Evolutionary conservation across 2,888 invertebrate species (phyloP).

Genomic region (Pecten maximus): DNA sequence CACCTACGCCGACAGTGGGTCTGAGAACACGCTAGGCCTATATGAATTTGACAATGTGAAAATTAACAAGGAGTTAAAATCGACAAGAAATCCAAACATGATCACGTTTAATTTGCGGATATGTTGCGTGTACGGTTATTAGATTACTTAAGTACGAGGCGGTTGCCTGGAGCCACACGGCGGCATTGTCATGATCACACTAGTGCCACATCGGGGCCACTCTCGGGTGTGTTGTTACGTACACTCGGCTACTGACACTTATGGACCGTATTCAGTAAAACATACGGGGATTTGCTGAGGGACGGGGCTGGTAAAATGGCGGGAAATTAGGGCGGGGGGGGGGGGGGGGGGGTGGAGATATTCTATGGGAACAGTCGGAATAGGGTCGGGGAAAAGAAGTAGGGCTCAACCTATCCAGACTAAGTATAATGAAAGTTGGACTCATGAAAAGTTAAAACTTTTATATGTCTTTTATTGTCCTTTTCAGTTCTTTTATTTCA

Average conservation of each 20-base stretch:
- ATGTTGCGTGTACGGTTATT: conserved; percentile 30
- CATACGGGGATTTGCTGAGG: neutral
- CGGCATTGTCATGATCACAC: neutral
- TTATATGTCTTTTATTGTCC: too few species aligned
- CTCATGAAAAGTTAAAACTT: too few species aligned
- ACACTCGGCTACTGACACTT: neutral
- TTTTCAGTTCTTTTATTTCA: too few species aligned
- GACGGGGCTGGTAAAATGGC: neutral
- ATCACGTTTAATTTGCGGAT: conserved; percentile 29
- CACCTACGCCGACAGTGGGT: conserved; percentile 16
- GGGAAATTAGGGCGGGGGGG: neutral
- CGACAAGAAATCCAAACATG: conserved; percentile 30
- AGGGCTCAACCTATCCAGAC: too few species aligned
- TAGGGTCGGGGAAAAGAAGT: too few species aligned
- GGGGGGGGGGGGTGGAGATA: neutral
- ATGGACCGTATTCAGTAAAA: neutral
- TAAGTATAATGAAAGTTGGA: too few species aligned
- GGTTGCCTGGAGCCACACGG: neutral
- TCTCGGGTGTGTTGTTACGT: neutral
- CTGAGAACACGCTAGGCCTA: conserved; percentile 15
- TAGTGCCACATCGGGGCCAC: neutral
- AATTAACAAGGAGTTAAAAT: conserved; percentile 35
- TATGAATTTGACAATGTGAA: conserved; percentile 26
- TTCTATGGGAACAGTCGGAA: too few species aligned
- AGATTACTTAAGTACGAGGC: conserved; percentile 16